Evolutionary conservation across 1,140 invertebrate species (phyloP), one percentile per base, ranked within the genome.

Genomic region (Leguminivora glycinivorella): DNA sequence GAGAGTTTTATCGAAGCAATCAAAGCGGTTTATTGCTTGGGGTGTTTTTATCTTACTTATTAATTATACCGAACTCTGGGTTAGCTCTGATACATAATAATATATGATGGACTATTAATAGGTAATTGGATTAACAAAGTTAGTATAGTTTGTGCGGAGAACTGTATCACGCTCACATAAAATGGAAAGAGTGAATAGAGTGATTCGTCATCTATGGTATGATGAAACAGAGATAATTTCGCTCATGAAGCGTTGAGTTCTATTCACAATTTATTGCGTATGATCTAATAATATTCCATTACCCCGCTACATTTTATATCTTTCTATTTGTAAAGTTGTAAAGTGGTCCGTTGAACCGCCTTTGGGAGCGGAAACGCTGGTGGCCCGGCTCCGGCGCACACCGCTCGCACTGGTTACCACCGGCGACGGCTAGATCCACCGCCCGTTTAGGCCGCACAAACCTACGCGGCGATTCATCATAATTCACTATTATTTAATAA

Each of bases 271-370:
- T 52, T 52, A 43, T 43, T 1, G 14, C 5, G 10, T 22, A 22
- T 52, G 47, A 10, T 22, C 17, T 22, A 22, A 22, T 52, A 22
- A 43, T 10, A 52, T 52, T 52, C 47, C 47, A 26, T 26, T 58
- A 60, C 25, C 22, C 24, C 56, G 29, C 12, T 19, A 26, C 25
- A 60, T 25, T 60, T 60, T 60, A 60, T 52, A 10, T 52, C 25
- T 60, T 60, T 60, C 56, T 60, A 60, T 60, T 60, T n/a, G 56
- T 25, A 69, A 58, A 47, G 26, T 70, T 29, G 19, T 67, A 68
- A 56, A 73, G 56, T 38, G 38, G 73, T 78, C 68, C 82, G 78
- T 77, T 85, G 86, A 84, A 83, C 83, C 73, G 68, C 22, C 52
- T 69, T 76, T 68, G 73, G 71, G 72, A 82, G 74, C 81, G 86